These are phyloP conservation scores for Hemichromis elongatus DNA, from an alignment of 2,113 vertebrate genomes.

Conservation along the genomic window DNA sequence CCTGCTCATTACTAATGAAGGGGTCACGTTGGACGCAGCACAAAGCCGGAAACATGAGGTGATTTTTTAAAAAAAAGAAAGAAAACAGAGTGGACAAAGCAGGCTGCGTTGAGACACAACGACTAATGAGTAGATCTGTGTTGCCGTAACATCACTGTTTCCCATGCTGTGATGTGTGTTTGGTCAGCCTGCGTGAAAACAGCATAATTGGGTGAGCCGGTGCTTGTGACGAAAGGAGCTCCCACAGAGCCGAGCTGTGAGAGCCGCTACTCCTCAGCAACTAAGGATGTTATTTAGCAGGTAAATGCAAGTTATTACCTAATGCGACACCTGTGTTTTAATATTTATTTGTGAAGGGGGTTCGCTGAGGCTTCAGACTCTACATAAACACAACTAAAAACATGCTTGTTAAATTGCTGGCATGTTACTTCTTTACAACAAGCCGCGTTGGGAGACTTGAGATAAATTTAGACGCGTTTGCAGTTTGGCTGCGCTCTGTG, in stretches of 20 bases:
- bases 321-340: not conserved
- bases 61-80: not conserved
- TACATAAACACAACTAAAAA: not conserved
- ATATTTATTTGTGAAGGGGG: not conserved
- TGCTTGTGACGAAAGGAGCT: not conserved
- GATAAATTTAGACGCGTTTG: not conserved
- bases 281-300: not conserved
- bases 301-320: not conserved
- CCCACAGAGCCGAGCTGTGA: not conserved
- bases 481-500: not conserved
- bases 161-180: not conserved
- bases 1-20: constrained; percentile 19
- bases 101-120: not conserved
- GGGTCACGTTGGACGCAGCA: not conserved
- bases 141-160: not conserved
- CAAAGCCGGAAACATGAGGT: not conserved
- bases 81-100: not conserved
- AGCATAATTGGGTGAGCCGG: constrained; percentile 15
- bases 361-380: not conserved
- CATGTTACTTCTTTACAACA: not conserved
- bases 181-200: constrained; percentile 5
- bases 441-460: not conserved
- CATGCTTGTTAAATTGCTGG: not conserved
- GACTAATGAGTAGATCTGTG: constrained; percentile 19
- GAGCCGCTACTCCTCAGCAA: not conserved